Evolutionary conservation across 2,113 vertebrate species (phyloP).

Genomic region (Apteryx mantelli): DNA sequence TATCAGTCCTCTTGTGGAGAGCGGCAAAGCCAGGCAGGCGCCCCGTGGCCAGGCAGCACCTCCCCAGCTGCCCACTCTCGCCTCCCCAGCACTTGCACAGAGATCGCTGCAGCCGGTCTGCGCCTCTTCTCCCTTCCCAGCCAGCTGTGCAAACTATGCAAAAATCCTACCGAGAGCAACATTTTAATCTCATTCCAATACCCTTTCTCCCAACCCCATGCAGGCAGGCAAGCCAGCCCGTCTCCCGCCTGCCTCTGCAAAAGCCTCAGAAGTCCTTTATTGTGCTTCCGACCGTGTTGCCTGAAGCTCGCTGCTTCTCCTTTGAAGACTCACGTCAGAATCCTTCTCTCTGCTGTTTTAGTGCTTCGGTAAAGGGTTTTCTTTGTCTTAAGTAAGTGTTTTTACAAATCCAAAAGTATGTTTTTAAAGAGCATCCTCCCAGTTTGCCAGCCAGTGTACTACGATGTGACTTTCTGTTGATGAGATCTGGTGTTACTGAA

Average conservation of each 20-base stretch:
- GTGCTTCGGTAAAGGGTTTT: slow-evolving; percentile 4
- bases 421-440: slow-evolving; percentile 33
- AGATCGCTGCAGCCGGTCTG: background rate
- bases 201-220: slow-evolving; percentile 21
- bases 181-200: slow-evolving; percentile 65
- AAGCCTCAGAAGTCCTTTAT: slow-evolving; percentile 57
- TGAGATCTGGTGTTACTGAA: background rate
- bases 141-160: slow-evolving; percentile 30
- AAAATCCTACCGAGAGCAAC: background rate
- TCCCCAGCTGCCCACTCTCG: background rate
- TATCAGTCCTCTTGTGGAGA: background rate
- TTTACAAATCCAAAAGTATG: background rate
- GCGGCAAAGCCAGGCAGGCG: background rate
- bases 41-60: background rate
- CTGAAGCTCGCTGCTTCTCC: background rate
- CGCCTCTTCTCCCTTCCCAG: background rate
- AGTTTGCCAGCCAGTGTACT: background rate
- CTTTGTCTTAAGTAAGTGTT: slow-evolving; percentile 35
- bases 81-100: background rate
- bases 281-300: slow-evolving; percentile 26
- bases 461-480: background rate
- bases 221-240: slow-evolving; percentile 24
- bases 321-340: slow-evolving; percentile 52
- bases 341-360: background rate
- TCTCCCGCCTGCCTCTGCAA: slow-evolving; percentile 38